Evolutionary conservation across 1,140 invertebrate genomes (phyloP).

Genomic region (Cydia fagiglandana): DNA sequence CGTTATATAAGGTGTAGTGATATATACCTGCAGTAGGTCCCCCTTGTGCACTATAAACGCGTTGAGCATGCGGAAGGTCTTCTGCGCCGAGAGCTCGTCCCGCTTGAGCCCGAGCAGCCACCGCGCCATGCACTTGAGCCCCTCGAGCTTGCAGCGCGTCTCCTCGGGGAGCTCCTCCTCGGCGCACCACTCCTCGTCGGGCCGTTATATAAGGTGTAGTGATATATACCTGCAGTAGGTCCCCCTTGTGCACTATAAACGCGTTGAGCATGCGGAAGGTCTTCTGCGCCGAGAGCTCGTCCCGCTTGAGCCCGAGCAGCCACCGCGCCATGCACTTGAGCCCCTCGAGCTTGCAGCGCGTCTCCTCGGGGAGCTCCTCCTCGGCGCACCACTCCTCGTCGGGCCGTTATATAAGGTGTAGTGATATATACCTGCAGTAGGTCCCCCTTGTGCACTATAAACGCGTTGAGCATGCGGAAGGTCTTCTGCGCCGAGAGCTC

Average conservation of each 20-base stretch:
- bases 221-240: constrained; percentile 80
- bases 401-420: too few relatives aligned
- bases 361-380: constrained; percentile 93
- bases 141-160: constrained; percentile 95
- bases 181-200: too few relatives aligned
- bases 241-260: constrained; percentile 93
- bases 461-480: constrained; percentile 94
- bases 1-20: too few relatives aligned
- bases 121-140: constrained; percentile 96
- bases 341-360: constrained; percentile 95
- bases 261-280: constrained; percentile 95
- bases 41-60: constrained; percentile 95
- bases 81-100: constrained; percentile 93
- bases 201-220: too few relatives aligned
- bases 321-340: constrained; percentile 98
- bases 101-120: constrained; percentile 96
- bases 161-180: constrained; percentile 92
- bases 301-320: constrained; percentile 94
- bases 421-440: constrained; percentile 77
- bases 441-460: constrained; percentile 94
- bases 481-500: constrained; percentile 95
- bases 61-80: constrained; percentile 95
- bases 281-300: constrained; percentile 94
- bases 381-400: too few relatives aligned
- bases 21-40: constrained; percentile 82